These are phyloP conservation scores for Phyllopteryx taeniolatus DNA, from an alignment of 2,113 vertebrate genomes.

Conservation along the genomic window DNA sequence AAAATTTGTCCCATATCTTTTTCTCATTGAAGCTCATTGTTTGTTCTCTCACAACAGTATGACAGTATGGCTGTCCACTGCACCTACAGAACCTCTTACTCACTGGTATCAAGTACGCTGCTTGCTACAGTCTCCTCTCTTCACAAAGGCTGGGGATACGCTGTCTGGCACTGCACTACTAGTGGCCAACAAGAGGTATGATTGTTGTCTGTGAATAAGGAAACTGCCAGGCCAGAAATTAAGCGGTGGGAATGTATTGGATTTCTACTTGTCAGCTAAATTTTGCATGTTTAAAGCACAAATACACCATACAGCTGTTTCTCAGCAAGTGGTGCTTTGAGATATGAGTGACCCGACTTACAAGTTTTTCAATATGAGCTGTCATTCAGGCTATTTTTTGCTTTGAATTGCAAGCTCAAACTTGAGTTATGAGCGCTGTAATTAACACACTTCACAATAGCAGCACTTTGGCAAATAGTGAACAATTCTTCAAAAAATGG, in stretches of 20 bases:
- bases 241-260: not conserved
- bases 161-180: constrained; percentile 90
- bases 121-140: constrained; percentile 91
- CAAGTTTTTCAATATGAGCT: too few species aligned
- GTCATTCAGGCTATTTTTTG: too few species aligned
- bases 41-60: constrained; percentile 69
- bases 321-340: too few species aligned
- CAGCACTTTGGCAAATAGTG: too few species aligned
- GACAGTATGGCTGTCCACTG: constrained; percentile 93
- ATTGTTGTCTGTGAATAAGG: not conserved
- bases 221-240: not conserved
- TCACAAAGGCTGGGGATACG: constrained; percentile 92
- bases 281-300: too few species aligned
- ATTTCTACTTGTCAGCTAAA: too few species aligned
- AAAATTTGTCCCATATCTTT: fast-evolving
- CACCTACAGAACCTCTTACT: constrained; percentile 91
- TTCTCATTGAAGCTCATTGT: not conserved
- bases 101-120: constrained; percentile 97
- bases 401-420: too few species aligned
- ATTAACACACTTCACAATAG: too few species aligned
- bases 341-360: too few species aligned
- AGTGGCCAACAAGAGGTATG: constrained; percentile 89
- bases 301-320: too few species aligned
- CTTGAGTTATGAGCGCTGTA: too few species aligned
- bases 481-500: too few species aligned